Evolutionary conservation across 2,797 vertebrate genomes (phyloP).

Genomic region (Lacerta viridis): DNA sequence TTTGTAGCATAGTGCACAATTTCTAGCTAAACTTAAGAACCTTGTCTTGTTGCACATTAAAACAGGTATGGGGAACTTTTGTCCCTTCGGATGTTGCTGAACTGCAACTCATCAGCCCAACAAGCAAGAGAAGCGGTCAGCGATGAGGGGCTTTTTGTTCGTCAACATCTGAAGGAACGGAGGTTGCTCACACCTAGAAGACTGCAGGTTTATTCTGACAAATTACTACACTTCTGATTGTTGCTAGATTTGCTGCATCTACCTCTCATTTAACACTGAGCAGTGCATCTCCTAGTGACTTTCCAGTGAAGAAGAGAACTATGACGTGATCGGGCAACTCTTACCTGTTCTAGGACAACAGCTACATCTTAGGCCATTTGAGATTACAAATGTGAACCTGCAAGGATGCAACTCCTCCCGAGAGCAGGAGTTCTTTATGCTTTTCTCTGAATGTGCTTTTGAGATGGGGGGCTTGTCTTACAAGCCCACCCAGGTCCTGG

Average conservation of each 20-base stretch:
- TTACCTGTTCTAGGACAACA: not conserved
- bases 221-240: not conserved
- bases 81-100: not conserved
- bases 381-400: not conserved
- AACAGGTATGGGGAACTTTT: not conserved
- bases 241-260: not conserved
- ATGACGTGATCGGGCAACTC: not conserved
- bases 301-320: not conserved
- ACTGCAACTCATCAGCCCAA: not conserved
- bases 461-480: not conserved
- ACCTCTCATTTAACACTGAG: not conserved
- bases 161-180: too few relatives aligned
- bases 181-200: not conserved
- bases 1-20: too few relatives aligned
- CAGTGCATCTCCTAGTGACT: not conserved
- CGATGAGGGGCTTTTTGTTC: too few relatives aligned
- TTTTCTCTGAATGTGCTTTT: not conserved
- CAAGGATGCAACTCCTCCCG: not conserved
- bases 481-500: too few relatives aligned
- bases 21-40: not conserved
- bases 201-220: too few relatives aligned
- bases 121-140: not conserved
- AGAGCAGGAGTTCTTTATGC: too few relatives aligned
- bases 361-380: too few relatives aligned
- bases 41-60: not conserved